Evolutionary conservation across 2,113 vertebrate species (phyloP).

Genomic region (Rhizomys pruinosus): DNA sequence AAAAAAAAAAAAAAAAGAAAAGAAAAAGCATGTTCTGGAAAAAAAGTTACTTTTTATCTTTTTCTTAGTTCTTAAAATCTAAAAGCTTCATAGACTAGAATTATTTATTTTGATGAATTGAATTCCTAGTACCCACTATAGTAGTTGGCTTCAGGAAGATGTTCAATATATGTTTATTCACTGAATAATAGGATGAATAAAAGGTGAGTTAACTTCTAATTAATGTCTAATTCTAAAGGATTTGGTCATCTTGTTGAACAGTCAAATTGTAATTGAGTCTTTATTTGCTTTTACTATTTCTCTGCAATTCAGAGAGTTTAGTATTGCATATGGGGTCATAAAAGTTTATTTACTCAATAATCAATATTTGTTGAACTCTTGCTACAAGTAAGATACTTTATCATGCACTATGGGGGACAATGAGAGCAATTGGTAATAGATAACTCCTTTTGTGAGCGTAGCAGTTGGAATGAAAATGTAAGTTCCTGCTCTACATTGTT

Average conservation of each 20-base stretch:
- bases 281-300: slow-evolving; percentile 44
- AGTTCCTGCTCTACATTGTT: neutral
- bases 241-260: slow-evolving; percentile 28
- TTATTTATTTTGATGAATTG: slow-evolving; percentile 5
- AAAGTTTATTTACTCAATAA: neutral
- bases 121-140: neutral
- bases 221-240: slow-evolving; percentile 48
- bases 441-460: neutral
- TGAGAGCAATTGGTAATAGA: neutral
- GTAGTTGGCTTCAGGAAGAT: neutral
- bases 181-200: slow-evolving; percentile 4
- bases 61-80: slow-evolving; percentile 44
- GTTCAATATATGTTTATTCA: neutral
- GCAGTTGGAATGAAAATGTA: neutral
- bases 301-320: slow-evolving; percentile 29
- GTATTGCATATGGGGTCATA: neutral
- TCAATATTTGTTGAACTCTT: neutral
- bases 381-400: neutral
- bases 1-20: too few relatives aligned
- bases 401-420: neutral
- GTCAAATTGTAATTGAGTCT: slow-evolving; percentile 36
- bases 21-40: neutral
- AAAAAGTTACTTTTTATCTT: slow-evolving; percentile 16
- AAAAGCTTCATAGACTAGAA: neutral
- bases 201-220: slow-evolving; percentile 37